A percentile compares a stretch with the other conserved stretches of the same genome.
Evolutionary conservation across 2,113 vertebrate genomes (phyloP).

Genomic region (Pangasianodon hypophthalmus): DNA sequence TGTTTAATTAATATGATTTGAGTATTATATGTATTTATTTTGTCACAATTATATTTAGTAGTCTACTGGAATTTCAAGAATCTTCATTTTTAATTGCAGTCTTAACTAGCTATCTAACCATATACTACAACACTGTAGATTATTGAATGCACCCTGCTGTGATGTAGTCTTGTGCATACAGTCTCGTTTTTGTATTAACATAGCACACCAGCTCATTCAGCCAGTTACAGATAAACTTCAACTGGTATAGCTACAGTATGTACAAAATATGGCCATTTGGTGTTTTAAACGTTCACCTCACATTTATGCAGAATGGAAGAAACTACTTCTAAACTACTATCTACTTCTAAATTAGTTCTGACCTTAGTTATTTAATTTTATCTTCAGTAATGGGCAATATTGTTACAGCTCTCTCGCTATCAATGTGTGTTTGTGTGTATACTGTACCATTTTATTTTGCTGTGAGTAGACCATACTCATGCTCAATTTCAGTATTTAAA

Average conservation of each 20-base stretch:
- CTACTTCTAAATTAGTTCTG: background rate
- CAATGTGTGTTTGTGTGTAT: too few species aligned
- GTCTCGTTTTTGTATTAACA: background rate
- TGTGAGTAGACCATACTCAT: background rate
- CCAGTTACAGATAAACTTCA: background rate
- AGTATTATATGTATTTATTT: too few species aligned
- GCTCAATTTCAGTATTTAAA: background rate
- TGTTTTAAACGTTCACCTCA: background rate
- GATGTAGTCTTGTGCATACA: background rate
- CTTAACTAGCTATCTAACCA: too few species aligned
- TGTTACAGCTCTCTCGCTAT: background rate
- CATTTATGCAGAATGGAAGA: background rate
- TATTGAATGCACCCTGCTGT: background rate
- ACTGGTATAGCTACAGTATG: background rate
- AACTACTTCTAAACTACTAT: too few species aligned
- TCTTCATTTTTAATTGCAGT: background rate
- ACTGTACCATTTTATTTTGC: too few species aligned
- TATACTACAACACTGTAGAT: too few species aligned
- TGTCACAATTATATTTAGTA: too few species aligned
- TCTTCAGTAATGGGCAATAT: background rate
- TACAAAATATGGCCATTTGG: background rate
- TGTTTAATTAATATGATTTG: too few species aligned
- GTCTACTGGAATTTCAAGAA: background rate
- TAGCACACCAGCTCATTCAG: background rate
- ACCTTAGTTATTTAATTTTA: background rate